Conservation (phyloP, 2,113 vertebrate genomes). For the Prinia subflava region DNA sequence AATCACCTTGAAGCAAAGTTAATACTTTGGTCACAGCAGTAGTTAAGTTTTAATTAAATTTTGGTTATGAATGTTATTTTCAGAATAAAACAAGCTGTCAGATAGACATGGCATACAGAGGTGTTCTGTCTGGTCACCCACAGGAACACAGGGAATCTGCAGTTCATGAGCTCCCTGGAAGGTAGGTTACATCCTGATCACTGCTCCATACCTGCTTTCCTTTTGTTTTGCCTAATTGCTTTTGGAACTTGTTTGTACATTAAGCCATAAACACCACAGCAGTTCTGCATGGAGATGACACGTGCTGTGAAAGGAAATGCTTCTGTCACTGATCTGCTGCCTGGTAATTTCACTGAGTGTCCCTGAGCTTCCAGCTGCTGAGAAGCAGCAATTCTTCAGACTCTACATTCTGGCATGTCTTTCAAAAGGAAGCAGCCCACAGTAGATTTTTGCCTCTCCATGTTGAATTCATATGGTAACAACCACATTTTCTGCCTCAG, state of each 20-base stretch:
- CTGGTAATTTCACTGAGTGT: neutral
- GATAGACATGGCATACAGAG: neutral
- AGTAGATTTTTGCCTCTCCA: neutral
- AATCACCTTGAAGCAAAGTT: neutral
- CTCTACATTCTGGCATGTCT: neutral
- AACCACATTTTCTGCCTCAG: neutral
- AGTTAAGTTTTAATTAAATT: neutral
- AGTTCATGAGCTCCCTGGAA: neutral
- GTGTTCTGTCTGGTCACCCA: neutral
- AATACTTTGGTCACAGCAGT: neutral
- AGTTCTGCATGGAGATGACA: neutral
- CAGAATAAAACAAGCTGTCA: neutral
- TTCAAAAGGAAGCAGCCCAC: neutral
- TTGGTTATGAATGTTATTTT: neutral
- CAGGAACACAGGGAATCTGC: neutral
- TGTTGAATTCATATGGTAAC: neutral
- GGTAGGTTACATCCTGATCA: neutral
- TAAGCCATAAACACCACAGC: neutral
- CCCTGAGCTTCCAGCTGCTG: neutral
- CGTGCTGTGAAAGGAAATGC: accelerated
- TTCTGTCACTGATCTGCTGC: neutral
- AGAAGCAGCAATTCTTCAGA: neutral
- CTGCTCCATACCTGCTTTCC: neutral
- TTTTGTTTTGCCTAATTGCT: neutral
- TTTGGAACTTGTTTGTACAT: neutral